Base-by-base conservation (phyloP, 2,797 vertebrate genomes). In the Halcyon smyrnensis region DNA sequence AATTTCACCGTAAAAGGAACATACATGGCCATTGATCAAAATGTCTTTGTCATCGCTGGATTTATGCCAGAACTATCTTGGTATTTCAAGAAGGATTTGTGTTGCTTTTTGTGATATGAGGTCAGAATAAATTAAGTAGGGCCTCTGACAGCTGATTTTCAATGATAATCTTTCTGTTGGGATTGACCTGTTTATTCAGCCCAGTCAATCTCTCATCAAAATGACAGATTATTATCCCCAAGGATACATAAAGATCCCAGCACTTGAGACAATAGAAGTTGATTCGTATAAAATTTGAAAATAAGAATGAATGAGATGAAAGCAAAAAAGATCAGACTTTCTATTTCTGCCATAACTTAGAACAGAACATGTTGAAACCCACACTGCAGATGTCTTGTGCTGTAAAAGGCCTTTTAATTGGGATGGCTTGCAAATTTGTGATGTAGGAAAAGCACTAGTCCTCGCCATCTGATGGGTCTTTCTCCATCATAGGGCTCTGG, bases 61-160 rank as follows among this genome's bases (percentile, higher is more conserved):
- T 18, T 9, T 41, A 75, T 0, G 50, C 78, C 92, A 95, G 81
- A 45, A 9, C 45, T 91, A 50, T 84, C 84, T 64, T 21, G 57
- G 64, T 71, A 87, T 94, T 97, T 92, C 77, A 78, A 89, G 83
- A 96, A 87, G 62, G 78, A 95, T 91, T 96, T n/a, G 1, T 89
- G 86, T 94, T 92, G 54, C 81, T 95, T 95, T 95, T 90, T 81
- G 32, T 63, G 81, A 93, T 94, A 65, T 75, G 84, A 94, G 90
- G 86, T 94, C 95, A 95, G 93, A 96, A 94, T 95, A 94, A 94
- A 95, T 95, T 90, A 96, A 94, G 50, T 28, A 84, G 76, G 75
- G 71, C 53, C 46, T 95, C 86, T 95, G 93, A 96, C 95, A 95
- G 78, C 84, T 95, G 91, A 94, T 95, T 92, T 92, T 93, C 86